Evolutionary conservation across 2,113 vertebrate species (phyloP).

Genomic region (Ptyas mucosa): DNA sequence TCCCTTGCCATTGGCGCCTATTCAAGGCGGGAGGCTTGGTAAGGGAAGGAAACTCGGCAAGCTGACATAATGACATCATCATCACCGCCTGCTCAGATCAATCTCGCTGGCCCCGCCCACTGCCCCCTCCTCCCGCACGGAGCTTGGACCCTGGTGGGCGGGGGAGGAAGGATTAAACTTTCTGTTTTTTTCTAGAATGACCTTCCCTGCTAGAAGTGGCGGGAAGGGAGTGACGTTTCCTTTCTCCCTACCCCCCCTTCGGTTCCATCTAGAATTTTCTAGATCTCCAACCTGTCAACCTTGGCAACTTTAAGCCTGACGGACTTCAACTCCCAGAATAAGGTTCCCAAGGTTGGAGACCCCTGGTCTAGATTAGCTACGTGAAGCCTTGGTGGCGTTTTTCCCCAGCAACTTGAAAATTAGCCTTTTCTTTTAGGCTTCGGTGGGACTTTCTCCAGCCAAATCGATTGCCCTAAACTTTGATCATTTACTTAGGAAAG

Average conservation of each 20-base stretch:
- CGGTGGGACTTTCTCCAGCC: not conserved
- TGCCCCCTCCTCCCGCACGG: too few species aligned
- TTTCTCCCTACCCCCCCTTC: accelerated
- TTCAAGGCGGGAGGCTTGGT: not conserved
- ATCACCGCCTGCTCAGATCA: not conserved
- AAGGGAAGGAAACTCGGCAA: not conserved
- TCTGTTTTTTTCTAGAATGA: not conserved
- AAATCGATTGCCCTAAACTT: not conserved
- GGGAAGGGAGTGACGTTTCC: accelerated
- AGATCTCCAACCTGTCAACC: too few species aligned
- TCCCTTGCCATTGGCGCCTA: not conserved
- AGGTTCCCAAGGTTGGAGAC: too few species aligned
- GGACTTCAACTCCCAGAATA: too few species aligned
- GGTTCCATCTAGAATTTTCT: not conserved
- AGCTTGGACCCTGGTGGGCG: not conserved
- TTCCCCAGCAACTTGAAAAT: not conserved
- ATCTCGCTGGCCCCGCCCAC: not conserved
- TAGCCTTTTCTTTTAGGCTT: not conserved
- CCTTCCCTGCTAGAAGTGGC: not conserved
- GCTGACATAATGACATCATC: not conserved
- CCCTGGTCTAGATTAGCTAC: too few species aligned
- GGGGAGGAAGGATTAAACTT: not conserved
- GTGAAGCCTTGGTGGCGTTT: not conserved
- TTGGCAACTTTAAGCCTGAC: too few species aligned
- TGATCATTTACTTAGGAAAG: not conserved